Percentiles rank a stretch among this genome's conserved stretches.
phyloP scores from a whole-genome alignment of 2,113 vertebrate genomes.

The Megatriorchis doriae region DNA sequence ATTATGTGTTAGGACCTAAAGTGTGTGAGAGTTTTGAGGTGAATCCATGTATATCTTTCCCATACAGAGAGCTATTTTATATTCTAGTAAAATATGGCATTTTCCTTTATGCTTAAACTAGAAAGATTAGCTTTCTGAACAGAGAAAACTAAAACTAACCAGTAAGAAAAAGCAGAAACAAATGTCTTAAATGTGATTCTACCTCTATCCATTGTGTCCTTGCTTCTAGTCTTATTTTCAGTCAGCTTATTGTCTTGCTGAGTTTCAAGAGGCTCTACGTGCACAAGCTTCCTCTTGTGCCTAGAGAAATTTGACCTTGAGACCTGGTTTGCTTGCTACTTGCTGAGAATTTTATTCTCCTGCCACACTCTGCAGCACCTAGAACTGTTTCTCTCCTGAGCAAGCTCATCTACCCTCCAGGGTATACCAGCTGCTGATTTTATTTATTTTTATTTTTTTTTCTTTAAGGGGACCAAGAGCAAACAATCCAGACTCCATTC shows the following conservation, averaged over 20 bases:
- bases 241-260: background rate
- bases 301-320: background rate
- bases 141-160: background rate
- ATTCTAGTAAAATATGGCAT: background rate
- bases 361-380: background rate
- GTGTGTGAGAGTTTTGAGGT: background rate
- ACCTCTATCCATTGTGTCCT: background rate
- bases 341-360: background rate
- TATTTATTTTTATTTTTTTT: background rate
- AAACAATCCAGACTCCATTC: background rate
- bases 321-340: background rate
- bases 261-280: background rate
- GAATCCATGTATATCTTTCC: background rate
- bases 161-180: background rate
- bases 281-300: background rate
- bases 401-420: background rate
- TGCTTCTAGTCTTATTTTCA: background rate
- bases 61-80: background rate
- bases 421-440: background rate
- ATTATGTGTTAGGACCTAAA: background rate
- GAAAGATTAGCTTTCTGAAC: background rate
- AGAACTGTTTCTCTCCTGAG: background rate
- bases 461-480: background rate
- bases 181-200: background rate
- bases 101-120: background rate